Evolutionary conservation across 1,140 invertebrate species (phyloP).

Genomic region (Laodelphax striatellus): DNA sequence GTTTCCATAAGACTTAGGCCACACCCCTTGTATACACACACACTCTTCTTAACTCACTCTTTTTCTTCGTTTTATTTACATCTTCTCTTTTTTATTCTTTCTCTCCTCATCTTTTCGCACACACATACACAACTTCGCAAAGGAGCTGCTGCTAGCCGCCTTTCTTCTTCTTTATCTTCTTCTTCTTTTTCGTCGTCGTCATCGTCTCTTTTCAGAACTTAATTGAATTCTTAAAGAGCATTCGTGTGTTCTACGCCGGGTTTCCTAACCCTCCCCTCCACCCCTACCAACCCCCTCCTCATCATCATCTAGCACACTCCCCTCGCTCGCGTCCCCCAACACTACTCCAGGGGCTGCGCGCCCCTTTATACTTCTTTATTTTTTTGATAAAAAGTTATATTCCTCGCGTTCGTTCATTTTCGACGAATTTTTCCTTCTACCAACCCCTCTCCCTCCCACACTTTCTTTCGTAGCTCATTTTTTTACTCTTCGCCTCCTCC

Average conservation of each 20-base stretch:
- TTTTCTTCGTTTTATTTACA: too few relatives aligned
- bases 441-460: background rate
- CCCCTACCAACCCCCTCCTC: too few relatives aligned
- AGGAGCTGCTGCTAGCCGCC: background rate
- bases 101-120: too few relatives aligned
- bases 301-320: background rate
- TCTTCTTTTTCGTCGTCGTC: background rate
- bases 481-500: too few relatives aligned
- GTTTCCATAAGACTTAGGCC: too few relatives aligned
- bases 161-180: background rate
- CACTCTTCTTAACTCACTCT: too few relatives aligned
- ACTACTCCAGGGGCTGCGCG: background rate
- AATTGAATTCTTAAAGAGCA: constrained; percentile 15
- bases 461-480: too few relatives aligned
- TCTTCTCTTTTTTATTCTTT: too few relatives aligned
- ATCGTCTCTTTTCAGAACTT: constrained; percentile 3
- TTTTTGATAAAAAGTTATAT: constrained; percentile 16
- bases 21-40: too few relatives aligned
- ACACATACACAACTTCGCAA: background rate
- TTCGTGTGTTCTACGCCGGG: constrained; percentile 8
- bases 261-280: too few relatives aligned
- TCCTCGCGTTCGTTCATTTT: constrained; percentile 1
- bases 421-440: background rate
- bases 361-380: constrained; percentile 7
- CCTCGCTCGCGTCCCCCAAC: background rate